Conservation (phyloP, 2,888 invertebrate species). For the Apamea anceps region DNA sequence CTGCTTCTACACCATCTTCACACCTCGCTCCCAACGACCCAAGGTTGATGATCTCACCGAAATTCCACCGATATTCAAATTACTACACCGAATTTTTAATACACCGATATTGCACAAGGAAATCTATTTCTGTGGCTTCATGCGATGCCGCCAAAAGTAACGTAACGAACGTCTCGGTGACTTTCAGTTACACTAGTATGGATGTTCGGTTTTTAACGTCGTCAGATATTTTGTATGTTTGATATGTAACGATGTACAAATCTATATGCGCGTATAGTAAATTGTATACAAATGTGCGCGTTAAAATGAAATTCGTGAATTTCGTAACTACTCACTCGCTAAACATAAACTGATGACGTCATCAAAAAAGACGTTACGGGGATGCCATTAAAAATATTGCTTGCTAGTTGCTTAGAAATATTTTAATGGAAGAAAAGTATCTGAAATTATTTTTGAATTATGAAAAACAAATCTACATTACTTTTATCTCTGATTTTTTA, state of each 20-base stretch:
- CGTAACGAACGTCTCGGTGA: slow-evolving; percentile 75
- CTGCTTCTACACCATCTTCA: slow-evolving; percentile 73
- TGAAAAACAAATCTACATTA: too few species aligned
- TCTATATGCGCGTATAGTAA: slow-evolving; percentile 66
- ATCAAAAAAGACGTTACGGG: slow-evolving; percentile 77
- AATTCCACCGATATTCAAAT: slow-evolving; percentile 66
- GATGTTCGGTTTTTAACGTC: slow-evolving; percentile 30
- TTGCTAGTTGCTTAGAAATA: background rate
- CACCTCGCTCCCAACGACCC: slow-evolving; percentile 65
- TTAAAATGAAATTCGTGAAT: slow-evolving; percentile 75
- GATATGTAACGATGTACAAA: slow-evolving; percentile 48
- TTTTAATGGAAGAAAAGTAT: background rate
- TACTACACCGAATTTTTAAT: slow-evolving; percentile 72
- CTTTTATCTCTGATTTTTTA: background rate
- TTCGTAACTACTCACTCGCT: slow-evolving; percentile 82
- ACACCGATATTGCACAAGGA: slow-evolving; percentile 85
- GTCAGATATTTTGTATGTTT: slow-evolving; percentile 28
- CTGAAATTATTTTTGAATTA: background rate
- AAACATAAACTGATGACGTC: slow-evolving; percentile 89
- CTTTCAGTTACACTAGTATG: slow-evolving; percentile 60
- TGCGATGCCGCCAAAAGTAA: slow-evolving; percentile 89
- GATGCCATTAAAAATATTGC: slow-evolving; percentile 41
- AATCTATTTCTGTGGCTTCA: slow-evolving; percentile 88
- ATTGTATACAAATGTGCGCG: slow-evolving; percentile 73
- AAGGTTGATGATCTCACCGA: slow-evolving; percentile 63